phyloP scores from a whole-genome alignment of 2,797 vertebrate species.

The Arremon aurantiirostris region DNA sequence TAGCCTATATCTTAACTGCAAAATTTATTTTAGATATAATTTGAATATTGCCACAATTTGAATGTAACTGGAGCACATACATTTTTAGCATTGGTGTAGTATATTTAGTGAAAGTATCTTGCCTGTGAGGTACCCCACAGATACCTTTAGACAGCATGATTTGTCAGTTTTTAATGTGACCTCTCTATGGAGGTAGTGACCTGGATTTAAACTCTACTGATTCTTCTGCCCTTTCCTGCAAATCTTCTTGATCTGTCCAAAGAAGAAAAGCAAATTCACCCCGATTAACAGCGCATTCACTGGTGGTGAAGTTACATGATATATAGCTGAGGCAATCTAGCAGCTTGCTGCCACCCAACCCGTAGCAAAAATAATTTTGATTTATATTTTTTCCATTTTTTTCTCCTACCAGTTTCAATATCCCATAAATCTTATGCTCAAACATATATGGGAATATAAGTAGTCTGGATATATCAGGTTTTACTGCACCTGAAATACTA shows the following conservation, averaged over 20 bases:
- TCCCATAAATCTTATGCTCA: neutral
- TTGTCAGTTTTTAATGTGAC: neutral
- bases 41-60: neutral
- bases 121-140: neutral
- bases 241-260: neutral
- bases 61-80: neutral
- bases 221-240: neutral
- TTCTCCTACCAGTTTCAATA: neutral
- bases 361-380: neutral
- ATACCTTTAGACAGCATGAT: neutral
- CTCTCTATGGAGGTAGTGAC: neutral
- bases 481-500: neutral
- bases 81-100: neutral
- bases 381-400: neutral
- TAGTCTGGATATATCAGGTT: neutral
- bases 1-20: neutral
- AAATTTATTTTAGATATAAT: neutral
- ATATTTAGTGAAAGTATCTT: neutral
- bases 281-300: neutral
- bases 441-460: accelerated
- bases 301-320: neutral
- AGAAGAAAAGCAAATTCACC: neutral
- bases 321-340: neutral
- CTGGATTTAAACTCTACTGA: neutral
- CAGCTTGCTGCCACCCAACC: neutral